Evolutionary conservation across 1,140 invertebrate genomes (phyloP).

Genomic region (Drosophila yakuba): DNA sequence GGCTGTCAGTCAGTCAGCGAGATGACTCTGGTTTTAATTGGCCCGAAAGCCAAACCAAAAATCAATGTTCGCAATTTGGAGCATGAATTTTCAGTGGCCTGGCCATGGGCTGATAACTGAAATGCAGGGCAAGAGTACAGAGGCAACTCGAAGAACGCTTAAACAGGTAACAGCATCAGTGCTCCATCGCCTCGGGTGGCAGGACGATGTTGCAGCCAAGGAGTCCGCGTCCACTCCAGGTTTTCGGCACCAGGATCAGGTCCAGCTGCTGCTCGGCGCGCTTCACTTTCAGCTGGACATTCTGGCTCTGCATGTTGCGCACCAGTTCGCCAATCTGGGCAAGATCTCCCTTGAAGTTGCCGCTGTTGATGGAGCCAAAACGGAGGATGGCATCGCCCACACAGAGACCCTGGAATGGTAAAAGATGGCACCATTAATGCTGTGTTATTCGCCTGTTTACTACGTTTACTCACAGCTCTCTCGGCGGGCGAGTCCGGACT

Average conservation of each 20-base stretch:
- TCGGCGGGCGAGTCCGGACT: slow-evolving; percentile 92
- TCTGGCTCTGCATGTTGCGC: slow-evolving; percentile 89
- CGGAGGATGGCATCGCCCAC: slow-evolving; percentile 90
- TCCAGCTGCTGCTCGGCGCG: slow-evolving; percentile 86
- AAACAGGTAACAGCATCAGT: slow-evolving; percentile 24
- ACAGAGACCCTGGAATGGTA: slow-evolving; percentile 89
- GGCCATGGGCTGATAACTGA: slow-evolving; percentile 14
- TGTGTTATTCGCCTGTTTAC: background rate
- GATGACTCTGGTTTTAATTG: slow-evolving; percentile 6
- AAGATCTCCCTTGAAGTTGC: slow-evolving; percentile 89
- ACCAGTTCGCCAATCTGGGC: slow-evolving; percentile 90
- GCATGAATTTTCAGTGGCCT: slow-evolving; percentile 22
- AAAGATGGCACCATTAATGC: too few species aligned
- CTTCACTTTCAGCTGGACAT: slow-evolving; percentile 87
- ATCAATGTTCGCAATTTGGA: slow-evolving; percentile 40
- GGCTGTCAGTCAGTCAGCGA: slow-evolving; percentile 17
- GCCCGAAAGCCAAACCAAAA: slow-evolving; percentile 14
- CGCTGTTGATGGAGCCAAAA: slow-evolving; percentile 92
- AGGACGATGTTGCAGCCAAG: slow-evolving; percentile 90
- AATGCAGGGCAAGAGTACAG: slow-evolving; percentile 24
- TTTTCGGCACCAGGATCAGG: slow-evolving; percentile 88
- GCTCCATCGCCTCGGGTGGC: slow-evolving; percentile 85
- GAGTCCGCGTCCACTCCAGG: slow-evolving; percentile 90
- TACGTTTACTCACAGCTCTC: slow-evolving; percentile 87
- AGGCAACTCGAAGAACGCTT: slow-evolving; percentile 11